Conservation (phyloP, 2,797 vertebrate genomes). For the Danio aesculapii region DNA sequence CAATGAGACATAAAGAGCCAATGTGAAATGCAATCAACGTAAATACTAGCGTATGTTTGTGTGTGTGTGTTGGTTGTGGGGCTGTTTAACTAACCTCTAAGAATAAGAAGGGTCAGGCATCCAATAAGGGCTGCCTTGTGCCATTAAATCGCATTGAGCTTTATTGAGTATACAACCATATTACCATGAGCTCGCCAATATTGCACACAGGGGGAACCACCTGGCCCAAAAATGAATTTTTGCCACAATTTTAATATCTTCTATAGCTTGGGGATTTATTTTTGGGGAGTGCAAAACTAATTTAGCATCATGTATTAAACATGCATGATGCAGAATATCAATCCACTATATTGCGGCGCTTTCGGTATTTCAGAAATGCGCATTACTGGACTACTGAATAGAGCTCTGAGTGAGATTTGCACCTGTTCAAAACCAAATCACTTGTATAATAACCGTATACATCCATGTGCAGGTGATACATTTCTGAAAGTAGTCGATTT, state of each 20-base stretch:
- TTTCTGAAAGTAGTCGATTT: not conserved
- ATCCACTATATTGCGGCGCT: constrained; percentile 29
- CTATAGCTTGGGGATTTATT: constrained; percentile 54
- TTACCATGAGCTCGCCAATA: constrained; percentile 57
- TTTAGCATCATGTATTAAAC: constrained; percentile 57
- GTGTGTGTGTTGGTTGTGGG: constrained; percentile 63
- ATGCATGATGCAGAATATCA: constrained; percentile 50
- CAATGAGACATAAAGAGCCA: constrained; percentile 70
- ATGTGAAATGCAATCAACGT: constrained; percentile 24
- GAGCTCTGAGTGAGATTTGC: not conserved
- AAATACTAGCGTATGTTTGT: constrained; percentile 37
- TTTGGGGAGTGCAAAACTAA: constrained; percentile 50
- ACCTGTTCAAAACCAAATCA: not conserved
- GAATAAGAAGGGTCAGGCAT: constrained; percentile 60
- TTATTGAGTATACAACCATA: constrained; percentile 65
- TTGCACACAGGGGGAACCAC: constrained; percentile 55
- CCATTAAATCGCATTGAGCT: constrained; percentile 69
- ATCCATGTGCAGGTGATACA: not conserved
- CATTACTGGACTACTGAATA: constrained; percentile 4
- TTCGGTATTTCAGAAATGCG: constrained; percentile 34
- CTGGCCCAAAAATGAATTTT: constrained; percentile 47
- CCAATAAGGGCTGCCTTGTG: constrained; percentile 74
- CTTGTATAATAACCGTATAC: not conserved
- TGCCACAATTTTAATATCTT: constrained; percentile 54
- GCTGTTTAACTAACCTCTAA: constrained; percentile 76